Base-by-base conservation (phyloP, 2,888 invertebrate genomes). In the Dolichopus griseipennis region DNA sequence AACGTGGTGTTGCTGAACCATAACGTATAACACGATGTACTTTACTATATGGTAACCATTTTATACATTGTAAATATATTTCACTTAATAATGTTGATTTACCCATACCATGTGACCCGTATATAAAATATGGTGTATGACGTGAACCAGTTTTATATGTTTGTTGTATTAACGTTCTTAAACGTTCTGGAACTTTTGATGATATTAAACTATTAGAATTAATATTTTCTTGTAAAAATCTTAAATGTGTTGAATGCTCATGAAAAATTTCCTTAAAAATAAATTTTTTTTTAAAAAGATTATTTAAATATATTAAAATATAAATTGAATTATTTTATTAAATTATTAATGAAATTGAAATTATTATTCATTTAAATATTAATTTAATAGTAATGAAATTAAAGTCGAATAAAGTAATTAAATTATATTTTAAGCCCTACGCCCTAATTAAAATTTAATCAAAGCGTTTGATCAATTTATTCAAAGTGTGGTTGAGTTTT, bases 261-360 rank as follows among this genome's bases (percentile, higher is more conserved):
- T 90, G 87, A 82, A 91, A 91, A 74, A 92, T 90, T 84, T 92
- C 92, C 88, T 92, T 83, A 62, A 83, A 84, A n/a, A n/a, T n/a
- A 27, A 27, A n/a, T n/a, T n/a, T n/a, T n/a, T n/a, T n/a, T n/a
- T n/a, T n/a, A n/a, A n/a, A n/a, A n/a, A n/a, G n/a, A n/a, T n/a
- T n/a, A n/a, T n/a, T n/a, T n/a, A n/a, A n/a, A n/a, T n/a, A n/a
- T n/a, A n/a, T n/a, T n/a, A n/a, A n/a, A n/a, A n/a, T n/a, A n/a
- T n/a, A n/a, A n/a, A n/a, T n/a, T n/a, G n/a, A n/a, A n/a, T n/a
- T n/a, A n/a, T n/a, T n/a, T n/a, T n/a, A n/a, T n/a, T n/a, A n/a
- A n/a, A n/a, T n/a, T n/a, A n/a, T n/a, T n/a, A n/a, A n/a, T n/a
- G n/a, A n/a, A n/a, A n/a, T n/a, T n/a, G n/a, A n/a, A n/a, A n/a